Conservation (phyloP, 2,888 invertebrate genomes). For the Polyommatus icarus region DNA sequence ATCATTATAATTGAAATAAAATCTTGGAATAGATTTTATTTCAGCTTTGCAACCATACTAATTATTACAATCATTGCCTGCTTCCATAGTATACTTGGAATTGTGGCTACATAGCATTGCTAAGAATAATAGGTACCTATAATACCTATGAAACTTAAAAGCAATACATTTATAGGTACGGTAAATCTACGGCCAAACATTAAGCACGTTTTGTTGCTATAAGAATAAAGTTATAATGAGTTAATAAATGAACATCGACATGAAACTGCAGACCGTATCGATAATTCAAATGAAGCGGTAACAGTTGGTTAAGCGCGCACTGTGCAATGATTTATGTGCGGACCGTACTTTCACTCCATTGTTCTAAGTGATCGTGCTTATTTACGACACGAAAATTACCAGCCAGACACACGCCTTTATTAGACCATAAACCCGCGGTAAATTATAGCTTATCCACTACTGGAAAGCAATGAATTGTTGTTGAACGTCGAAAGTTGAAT, state of each 20-base stretch:
- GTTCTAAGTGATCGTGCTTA: constrained; percentile 45
- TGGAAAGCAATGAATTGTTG: background rate
- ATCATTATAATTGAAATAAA: too few species aligned
- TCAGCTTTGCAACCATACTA: too few species aligned
- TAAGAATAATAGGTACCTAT: too few species aligned
- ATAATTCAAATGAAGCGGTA: constrained; percentile 35
- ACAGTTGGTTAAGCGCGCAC: constrained; percentile 50
- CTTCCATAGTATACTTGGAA: too few species aligned
- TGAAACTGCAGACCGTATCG: constrained; percentile 15
- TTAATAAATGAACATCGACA: background rate
- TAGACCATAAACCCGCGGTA: constrained; percentile 1
- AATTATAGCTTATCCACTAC: constrained; percentile 4
- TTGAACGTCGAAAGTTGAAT: background rate
- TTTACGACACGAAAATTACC: constrained; percentile 53
- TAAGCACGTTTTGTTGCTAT: background rate
- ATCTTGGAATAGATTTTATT: too few species aligned
- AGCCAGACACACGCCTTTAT: constrained; percentile 27
- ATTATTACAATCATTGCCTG: too few species aligned
- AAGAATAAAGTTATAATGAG: background rate
- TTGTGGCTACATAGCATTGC: too few species aligned
- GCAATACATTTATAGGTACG: too few species aligned
- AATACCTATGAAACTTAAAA: too few species aligned
- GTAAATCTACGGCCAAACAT: background rate
- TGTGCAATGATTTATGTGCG: constrained; percentile 71
- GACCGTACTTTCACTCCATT: constrained; percentile 58